These are phyloP conservation scores for Aspidoscelis tigris DNA, from an alignment of 2,113 vertebrate genomes.

Conservation along the genomic window DNA sequence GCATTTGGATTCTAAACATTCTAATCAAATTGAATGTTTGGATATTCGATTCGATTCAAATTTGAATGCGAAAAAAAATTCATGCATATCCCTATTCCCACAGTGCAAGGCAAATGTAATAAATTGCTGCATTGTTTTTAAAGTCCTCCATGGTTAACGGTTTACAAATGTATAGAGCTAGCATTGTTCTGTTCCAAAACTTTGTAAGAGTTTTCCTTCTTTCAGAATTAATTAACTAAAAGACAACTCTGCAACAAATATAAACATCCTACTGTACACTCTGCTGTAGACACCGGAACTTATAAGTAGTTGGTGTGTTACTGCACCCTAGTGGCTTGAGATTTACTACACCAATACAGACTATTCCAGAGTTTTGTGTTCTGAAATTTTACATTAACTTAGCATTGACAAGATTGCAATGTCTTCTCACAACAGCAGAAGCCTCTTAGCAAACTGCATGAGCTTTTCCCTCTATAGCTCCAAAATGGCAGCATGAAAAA, in stretches of 20 bases:
- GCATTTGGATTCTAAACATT: too few species aligned
- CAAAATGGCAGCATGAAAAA: too few species aligned
- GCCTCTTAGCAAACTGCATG: too few species aligned
- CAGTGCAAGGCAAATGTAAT: not conserved
- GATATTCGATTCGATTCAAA: too few species aligned
- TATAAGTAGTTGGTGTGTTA: not conserved
- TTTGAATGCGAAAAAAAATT: too few species aligned
- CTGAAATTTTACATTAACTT: not conserved
- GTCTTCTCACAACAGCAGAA: too few species aligned
- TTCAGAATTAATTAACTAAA: not conserved
- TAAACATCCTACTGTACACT: not conserved
- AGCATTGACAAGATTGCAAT: not conserved
- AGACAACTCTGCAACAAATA: not conserved
- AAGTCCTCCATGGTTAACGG: not conserved
- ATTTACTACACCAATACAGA: not conserved
- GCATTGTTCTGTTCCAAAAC: not conserved
- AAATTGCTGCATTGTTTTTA: not conserved
- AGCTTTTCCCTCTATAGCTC: too few species aligned
- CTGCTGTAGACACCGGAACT: not conserved
- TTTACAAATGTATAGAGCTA: not conserved
- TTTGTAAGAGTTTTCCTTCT: not conserved
- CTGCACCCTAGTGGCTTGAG: constrained; percentile 9
- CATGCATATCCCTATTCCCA: not conserved
- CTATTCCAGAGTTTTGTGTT: not conserved
- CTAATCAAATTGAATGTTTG: too few species aligned